Base-by-base conservation (phyloP, 2,113 vertebrate genomes). In the Panthera tigris region DNA sequence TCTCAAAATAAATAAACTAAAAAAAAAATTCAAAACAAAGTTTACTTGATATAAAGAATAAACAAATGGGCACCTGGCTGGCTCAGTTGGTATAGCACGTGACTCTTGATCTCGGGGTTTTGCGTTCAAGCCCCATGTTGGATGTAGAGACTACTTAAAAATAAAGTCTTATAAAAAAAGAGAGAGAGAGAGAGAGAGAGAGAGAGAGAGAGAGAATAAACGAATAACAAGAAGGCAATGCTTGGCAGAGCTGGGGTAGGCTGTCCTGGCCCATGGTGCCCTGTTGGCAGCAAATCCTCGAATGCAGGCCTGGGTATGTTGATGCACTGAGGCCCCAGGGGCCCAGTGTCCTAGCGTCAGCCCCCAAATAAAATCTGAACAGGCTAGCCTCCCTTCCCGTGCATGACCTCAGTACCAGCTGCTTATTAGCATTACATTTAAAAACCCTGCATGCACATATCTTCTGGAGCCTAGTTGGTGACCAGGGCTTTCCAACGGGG, bases 41-140 rank as follows among this genome's bases (percentile, higher is more conserved):
- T 87, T 41, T 69, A 71, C 85, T 81, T 96, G 87, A 68, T 89
- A 76, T 31, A 90, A 81, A 95, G 29, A 87, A 92, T 41, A 73
- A 92, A 87, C 71, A 79, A 50, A 92, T 29, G 85, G 55, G 48
- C 27, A 8, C 41, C 41, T 48, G 73, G 39, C 41, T 25, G 27
- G 74, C 41, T 48, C 27, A 48, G 19, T 25, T 5, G 10, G 69
- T 39, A 39, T 27, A 78, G 41, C 41, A 78, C 8, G 7, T 3
- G 27, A 78, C 74, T 76, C 74, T 76, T 48, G 45, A 76, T 76
- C 27, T 48, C 2, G 74, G 74, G 14, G 14, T 76, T 48, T 14
- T 76, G 41, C 29, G 41, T 41, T 76, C 4, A 15, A 48, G 41
- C 74, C 41, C 74, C 41, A 31, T 9, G 27, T 76, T 76, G 74